Conservation (phyloP, 2,113 vertebrate species). For the Tyrannus savana region DNA sequence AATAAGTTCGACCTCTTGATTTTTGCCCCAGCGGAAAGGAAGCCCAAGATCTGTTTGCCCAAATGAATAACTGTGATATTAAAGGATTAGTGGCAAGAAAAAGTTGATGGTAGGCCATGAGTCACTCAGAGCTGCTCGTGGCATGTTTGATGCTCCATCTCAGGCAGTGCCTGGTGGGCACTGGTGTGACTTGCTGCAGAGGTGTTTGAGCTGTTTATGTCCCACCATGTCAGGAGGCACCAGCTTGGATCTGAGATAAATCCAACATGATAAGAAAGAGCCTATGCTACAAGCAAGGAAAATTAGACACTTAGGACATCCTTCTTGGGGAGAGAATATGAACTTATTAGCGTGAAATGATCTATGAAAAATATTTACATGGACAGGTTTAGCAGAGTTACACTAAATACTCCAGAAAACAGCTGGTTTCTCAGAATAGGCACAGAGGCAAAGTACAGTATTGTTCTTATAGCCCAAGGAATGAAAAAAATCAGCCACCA, state of each 20-base stretch:
- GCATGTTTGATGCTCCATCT: neutral
- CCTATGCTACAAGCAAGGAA: neutral
- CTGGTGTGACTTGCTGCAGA: neutral
- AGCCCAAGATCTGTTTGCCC: neutral
- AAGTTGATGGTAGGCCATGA: accelerated
- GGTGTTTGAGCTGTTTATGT: neutral
- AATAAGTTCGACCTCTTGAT: neutral
- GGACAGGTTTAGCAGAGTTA: neutral
- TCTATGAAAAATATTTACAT: neutral
- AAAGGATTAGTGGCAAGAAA: neutral
- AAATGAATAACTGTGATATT: neutral
- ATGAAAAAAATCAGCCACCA: neutral
- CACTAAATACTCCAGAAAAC: neutral
- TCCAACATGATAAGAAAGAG: neutral
- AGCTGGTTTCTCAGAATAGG: neutral
- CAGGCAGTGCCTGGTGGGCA: neutral
- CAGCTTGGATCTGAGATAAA: neutral
- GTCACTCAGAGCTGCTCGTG: neutral
- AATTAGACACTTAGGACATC: neutral
- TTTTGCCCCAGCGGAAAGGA: neutral
- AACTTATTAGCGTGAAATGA: neutral
- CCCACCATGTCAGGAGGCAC: accelerated
- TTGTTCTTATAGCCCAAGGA: neutral
- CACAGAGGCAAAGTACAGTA: neutral
- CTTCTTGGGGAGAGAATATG: accelerated